phyloP scores from a whole-genome alignment of 2,113 vertebrate species.

The Porphyrio hochstetteri region DNA sequence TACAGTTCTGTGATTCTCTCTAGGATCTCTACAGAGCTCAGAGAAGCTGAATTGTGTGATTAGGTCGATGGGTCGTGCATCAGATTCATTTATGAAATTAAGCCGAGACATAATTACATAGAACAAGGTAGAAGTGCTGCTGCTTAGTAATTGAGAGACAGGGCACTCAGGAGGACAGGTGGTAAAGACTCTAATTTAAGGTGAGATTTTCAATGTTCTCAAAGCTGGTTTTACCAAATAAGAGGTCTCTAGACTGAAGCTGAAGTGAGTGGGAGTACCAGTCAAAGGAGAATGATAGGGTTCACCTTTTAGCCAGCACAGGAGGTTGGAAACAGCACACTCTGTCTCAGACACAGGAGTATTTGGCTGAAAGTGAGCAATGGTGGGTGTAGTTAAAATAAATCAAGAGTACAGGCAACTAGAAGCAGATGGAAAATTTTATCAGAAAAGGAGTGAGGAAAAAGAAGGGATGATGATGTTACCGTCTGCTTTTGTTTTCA shows the following conservation, averaged over 20 bases:
- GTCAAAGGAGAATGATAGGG: neutral
- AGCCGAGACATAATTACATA: neutral
- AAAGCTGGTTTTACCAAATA: neutral
- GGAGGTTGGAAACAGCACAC: neutral
- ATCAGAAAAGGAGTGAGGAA: neutral
- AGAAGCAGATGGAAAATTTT: constrained; percentile 1
- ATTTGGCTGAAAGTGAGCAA: constrained; percentile 1
- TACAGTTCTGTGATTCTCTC: neutral
- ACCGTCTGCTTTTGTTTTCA: neutral
- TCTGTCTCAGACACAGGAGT: neutral
- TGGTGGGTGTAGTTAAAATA: neutral
- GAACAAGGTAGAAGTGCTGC: neutral
- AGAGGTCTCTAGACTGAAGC: neutral
- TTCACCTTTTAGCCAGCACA: neutral
- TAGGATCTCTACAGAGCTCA: neutral
- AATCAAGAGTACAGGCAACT: neutral
- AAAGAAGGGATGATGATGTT: neutral
- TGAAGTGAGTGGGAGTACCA: neutral
- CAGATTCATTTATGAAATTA: constrained; percentile 15
- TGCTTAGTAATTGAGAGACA: neutral
- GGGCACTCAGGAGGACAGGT: neutral
- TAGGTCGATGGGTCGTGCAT: neutral
- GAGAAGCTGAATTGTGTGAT: neutral
- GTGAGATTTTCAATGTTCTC: neutral
- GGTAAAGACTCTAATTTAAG: neutral